Conservation (phyloP, 2,113 vertebrate genomes). For the Cathartes aura region DNA sequence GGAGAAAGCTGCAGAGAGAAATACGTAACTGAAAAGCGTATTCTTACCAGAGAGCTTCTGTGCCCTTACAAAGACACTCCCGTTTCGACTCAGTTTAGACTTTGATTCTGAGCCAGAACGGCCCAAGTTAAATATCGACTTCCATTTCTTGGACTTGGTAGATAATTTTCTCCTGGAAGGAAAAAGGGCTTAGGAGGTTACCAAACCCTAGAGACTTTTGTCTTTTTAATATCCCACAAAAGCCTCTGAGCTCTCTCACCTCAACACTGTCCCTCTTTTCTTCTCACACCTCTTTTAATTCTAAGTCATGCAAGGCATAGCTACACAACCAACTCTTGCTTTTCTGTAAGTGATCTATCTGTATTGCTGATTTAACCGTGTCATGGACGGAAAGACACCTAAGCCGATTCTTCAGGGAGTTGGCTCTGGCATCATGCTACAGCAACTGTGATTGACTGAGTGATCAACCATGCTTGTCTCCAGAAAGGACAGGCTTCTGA, state of each 20-base stretch:
- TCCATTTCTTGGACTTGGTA: conserved; percentile 97
- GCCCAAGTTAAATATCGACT: conserved; percentile 96
- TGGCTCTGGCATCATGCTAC: not conserved
- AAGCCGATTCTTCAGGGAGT: not conserved
- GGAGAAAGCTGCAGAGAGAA: not conserved
- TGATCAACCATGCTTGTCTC: not conserved
- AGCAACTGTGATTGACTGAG: not conserved
- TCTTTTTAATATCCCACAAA: not conserved
- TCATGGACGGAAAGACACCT: not conserved
- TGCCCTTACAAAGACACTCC: conserved; percentile 93
- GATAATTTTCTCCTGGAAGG: conserved; percentile 90
- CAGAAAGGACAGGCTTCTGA: not conserved
- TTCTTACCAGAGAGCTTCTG: conserved; percentile 86
- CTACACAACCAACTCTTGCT: not conserved
- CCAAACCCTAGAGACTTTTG: not conserved
- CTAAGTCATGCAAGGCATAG: not conserved
- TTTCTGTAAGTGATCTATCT: not conserved
- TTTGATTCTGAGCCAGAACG: conserved; percentile 91
- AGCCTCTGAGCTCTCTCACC: not conserved
- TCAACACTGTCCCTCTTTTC: not conserved
- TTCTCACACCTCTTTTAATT: not conserved
- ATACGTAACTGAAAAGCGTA: not conserved
- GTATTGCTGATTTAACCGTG: not conserved
- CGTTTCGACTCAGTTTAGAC: conserved; percentile 94
- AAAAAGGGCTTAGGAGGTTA: not conserved